Evolutionary conservation across 1,140 invertebrate species (phyloP), one percentile per base, ranked within the genome.

Genomic region (Scaptomyza hsui): DNA sequence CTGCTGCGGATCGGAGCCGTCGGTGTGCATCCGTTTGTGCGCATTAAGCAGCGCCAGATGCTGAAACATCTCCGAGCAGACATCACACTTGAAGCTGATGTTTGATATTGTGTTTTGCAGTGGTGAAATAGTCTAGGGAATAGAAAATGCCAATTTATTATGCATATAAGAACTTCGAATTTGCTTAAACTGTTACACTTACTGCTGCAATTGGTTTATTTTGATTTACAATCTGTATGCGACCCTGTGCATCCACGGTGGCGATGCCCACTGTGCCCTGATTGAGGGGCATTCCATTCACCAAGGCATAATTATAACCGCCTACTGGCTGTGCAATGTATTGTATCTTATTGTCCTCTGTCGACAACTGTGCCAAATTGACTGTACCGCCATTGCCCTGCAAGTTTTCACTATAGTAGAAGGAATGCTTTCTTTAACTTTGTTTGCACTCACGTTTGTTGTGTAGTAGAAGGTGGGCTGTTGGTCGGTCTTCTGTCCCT

Each of bases 51-150:
- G 86, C 19, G 95, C 94, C 60, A 96, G 92, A 86, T 97, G 96
- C 1, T 94, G 94, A 90, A 97, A 97, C 92, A 96, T 95, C 29
- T 96, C 91, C 21, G 96, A 96, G 88, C 96, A 97, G 3, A 96
- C 94, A 91, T 97, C 96, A 91, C 96, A 97, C 92, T 97, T 97
- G 89, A 96, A 96, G 62, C 95, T 96, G 12, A 96, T 95, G 78
- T 95, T 95, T 15, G 94, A 95, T 76, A 96, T 95, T 45, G 95
- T 93, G 78, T 94, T 95, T 78, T 94, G 71, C 37, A 89, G 55
- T 15, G 26, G 41, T 4, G 35, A 55, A 56, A 57, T 49, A 13
- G 4, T 15, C 21, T 48, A 55, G 19, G 4, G 48, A 5, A 32
- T 52, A 45, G 5, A n/a, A 0, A 4, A n/a, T 37, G 32, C 3